Evolutionary conservation across 2,888 invertebrate genomes (phyloP).

Genomic region (Cephus pygmeus): DNA sequence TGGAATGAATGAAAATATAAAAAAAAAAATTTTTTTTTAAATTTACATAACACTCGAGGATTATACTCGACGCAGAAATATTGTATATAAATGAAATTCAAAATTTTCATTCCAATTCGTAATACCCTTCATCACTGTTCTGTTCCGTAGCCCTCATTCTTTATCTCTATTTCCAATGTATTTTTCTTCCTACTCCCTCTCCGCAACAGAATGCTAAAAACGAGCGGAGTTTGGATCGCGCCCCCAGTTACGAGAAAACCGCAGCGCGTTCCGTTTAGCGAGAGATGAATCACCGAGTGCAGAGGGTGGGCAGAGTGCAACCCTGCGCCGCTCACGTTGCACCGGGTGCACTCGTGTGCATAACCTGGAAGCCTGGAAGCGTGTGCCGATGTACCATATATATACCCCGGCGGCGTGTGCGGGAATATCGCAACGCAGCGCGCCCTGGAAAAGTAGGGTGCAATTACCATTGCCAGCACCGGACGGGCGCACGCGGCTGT

Average conservation of each 20-base stretch:
- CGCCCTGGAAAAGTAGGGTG: slow-evolving; percentile 33
- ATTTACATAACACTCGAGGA: no score
- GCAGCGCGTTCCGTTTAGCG: slow-evolving; percentile 4
- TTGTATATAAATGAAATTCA: no score
- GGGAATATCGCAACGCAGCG: slow-evolving; percentile 27
- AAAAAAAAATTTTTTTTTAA: no score
- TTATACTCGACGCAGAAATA: no score
- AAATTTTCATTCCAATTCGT: no score
- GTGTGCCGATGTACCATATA: slow-evolving; percentile 5
- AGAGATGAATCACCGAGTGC: slow-evolving; percentile 4
- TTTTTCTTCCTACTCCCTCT: no score
- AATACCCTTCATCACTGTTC: no score
- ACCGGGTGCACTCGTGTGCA: slow-evolving; percentile 7
- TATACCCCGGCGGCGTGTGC: not conserved
- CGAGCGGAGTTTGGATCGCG: no score
- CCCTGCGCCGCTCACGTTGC: not conserved
- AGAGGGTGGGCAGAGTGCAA: slow-evolving; percentile 1
- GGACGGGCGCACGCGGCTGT: slow-evolving; percentile 32
- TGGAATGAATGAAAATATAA: no score
- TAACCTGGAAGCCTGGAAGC: slow-evolving; percentile 3
- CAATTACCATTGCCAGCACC: slow-evolving; percentile 29
- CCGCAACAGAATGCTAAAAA: no score
- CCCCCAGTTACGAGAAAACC: not conserved
- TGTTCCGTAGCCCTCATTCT: no score
- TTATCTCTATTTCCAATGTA: no score